phyloP scores from a whole-genome alignment of 2,888 invertebrate species.

The Caenorhabditis afra region DNA sequence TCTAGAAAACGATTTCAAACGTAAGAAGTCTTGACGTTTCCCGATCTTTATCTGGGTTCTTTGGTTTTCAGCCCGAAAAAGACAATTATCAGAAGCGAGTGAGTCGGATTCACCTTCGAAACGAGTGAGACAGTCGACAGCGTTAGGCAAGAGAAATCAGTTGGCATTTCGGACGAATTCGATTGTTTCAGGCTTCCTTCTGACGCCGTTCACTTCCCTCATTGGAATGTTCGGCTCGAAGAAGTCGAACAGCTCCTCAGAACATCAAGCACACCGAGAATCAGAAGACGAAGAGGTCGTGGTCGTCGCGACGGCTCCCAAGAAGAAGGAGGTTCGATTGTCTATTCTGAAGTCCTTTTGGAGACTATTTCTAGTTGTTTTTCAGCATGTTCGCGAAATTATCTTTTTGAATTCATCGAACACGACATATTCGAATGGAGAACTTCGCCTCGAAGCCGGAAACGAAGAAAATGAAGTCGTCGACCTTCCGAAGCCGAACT shows the following conservation, averaged over 20 bases:
- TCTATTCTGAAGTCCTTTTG: too few species aligned
- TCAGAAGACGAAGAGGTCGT: too few species aligned
- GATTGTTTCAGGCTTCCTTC: slow-evolving; percentile 5
- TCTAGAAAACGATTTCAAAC: slow-evolving; percentile 31
- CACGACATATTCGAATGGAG: neutral
- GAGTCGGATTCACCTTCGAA: slow-evolving; percentile 4
- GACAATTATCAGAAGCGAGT: slow-evolving; percentile 19
- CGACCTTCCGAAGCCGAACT: slow-evolving; percentile 8
- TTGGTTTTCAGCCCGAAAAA: slow-evolving; percentile 38
- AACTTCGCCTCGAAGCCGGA: neutral
- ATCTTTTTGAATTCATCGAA: neutral
- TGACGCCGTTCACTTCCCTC: slow-evolving; percentile 2
- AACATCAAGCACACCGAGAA: too few species aligned
- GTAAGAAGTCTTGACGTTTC: neutral
- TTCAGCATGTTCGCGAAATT: neutral
- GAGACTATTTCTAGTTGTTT: too few species aligned
- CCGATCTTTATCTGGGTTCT: too few species aligned
- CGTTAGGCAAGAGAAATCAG: neutral
- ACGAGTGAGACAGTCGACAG: neutral
- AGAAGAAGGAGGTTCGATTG: too few species aligned
- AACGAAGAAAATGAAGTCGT: slow-evolving; percentile 7
- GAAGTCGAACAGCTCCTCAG: neutral
- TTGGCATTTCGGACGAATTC: neutral
- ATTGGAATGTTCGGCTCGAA: slow-evolving; percentile 1
- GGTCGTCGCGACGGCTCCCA: too few species aligned